Percentiles rank a stretch among this genome's conserved stretches.
Evolutionary conservation across 2,797 vertebrate genomes (phyloP).

Genomic region (Denticeps clupeoides): DNA sequence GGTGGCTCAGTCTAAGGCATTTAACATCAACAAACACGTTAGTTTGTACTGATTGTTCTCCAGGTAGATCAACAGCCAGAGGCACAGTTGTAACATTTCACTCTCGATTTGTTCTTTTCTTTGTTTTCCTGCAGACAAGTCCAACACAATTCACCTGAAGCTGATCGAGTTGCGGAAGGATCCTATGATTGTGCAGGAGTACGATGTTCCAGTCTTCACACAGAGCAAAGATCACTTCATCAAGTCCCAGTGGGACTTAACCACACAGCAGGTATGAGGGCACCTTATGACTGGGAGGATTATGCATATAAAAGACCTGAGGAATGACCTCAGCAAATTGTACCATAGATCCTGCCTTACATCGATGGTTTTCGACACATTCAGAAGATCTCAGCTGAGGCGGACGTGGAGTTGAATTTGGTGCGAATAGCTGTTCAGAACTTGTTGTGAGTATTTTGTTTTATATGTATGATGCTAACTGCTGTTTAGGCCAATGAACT

Average conservation of each 20-base stretch:
- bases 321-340: neutral
- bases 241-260: conserved; percentile 95
- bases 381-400: conserved; percentile 94
- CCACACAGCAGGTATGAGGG: conserved; percentile 81
- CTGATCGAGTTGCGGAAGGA: conserved; percentile 84
- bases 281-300: neutral
- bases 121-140: conserved; percentile 66
- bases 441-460: conserved; percentile 72
- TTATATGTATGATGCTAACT: no score
- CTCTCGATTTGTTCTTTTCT: neutral
- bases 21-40: no score
- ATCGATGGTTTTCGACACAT: conserved; percentile 93
- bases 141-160: conserved; percentile 94
- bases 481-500: no score
- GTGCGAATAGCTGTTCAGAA: conserved; percentile 96
- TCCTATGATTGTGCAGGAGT: conserved; percentile 89
- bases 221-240: conserved; percentile 89
- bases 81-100: no score
- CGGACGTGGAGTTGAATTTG: conserved; percentile 91
- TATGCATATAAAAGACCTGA: no score
- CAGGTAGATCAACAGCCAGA: no score
- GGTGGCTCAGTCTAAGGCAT: no score
- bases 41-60: no score
- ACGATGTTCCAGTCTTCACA: conserved; percentile 91
- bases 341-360: conserved; percentile 81